A percentile compares a stretch with the other conserved stretches of the same genome.
These are phyloP conservation scores for Ophion slaviceki DNA, from an alignment of 2,888 invertebrate genomes.

Conservation along the genomic window DNA sequence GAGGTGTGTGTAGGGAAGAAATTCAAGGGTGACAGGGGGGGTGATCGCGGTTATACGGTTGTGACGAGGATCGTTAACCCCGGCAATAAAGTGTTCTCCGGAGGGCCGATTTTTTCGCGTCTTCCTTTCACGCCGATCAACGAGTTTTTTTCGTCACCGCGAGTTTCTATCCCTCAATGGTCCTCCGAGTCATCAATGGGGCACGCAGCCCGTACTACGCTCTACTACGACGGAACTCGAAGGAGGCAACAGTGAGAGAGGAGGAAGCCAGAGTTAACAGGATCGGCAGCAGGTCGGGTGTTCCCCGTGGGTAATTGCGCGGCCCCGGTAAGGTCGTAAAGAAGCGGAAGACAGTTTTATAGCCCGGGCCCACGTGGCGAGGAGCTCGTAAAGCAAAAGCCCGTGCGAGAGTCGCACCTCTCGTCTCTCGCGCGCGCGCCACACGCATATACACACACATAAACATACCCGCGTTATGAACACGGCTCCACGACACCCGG, in stretches of 20 bases:
- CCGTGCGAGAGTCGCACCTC: conserved; percentile 70
- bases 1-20: conserved; percentile 32
- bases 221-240: conserved; percentile 53
- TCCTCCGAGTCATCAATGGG: conserved; percentile 72
- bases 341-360: conserved; percentile 85
- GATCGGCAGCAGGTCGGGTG: conserved; percentile 72
- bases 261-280: conserved; percentile 59
- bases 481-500: conserved; percentile 41
- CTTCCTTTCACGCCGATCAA: not conserved
- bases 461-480: conserved; percentile 55
- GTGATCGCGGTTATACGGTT: conserved; percentile 13
- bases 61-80: conserved; percentile 10
- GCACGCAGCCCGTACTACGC: conserved; percentile 67
- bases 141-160: not conserved
- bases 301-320: conserved; percentile 77
- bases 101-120: not conserved
- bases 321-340: conserved; percentile 82
- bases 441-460: conserved; percentile 68
- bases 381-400: conserved; percentile 76
- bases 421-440: conserved; percentile 68
- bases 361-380: conserved; percentile 84
- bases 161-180: conserved; percentile 50
- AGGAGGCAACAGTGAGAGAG: conserved; percentile 51
- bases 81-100: conserved; percentile 11
- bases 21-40: conserved; percentile 1